phyloP scores from a whole-genome alignment of 1,140 invertebrate genomes.

The Telenomus remus region DNA sequence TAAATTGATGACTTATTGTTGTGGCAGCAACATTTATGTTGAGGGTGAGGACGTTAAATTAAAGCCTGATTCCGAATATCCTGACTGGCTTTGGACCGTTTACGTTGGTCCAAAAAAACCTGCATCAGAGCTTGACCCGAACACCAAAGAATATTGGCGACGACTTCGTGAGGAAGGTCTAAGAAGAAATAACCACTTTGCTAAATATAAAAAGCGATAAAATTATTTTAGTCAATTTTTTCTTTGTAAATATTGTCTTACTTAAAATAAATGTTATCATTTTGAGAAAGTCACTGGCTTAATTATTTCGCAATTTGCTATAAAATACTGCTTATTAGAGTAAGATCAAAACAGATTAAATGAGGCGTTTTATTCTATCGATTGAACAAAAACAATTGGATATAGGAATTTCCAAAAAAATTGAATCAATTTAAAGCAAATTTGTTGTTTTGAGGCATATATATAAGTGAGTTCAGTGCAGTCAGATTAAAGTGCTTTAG shows the following conservation, averaged over 20 bases:
- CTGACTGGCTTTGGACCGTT: constrained; percentile 6
- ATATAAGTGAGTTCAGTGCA: too few species aligned
- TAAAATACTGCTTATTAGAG: too few species aligned
- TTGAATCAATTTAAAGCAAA: too few species aligned
- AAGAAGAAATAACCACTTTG: constrained; percentile 78
- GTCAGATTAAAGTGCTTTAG: too few species aligned
- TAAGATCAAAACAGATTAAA: too few species aligned
- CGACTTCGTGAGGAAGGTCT: constrained; percentile 79
- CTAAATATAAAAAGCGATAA: constrained; percentile 44
- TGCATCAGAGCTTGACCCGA: constrained; percentile 80
- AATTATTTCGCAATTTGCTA: too few species aligned
- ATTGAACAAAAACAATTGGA: too few species aligned
- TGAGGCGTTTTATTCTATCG: too few species aligned
- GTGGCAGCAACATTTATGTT: background rate
- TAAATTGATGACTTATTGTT: constrained; percentile 5
- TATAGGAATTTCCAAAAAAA: too few species aligned
- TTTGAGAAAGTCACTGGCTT: background rate
- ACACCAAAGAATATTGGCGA: constrained; percentile 88
- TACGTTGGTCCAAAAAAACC: background rate
- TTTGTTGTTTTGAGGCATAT: too few species aligned
- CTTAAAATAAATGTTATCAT: background rate
- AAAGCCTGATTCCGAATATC: constrained; percentile 6
- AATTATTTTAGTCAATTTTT: background rate
- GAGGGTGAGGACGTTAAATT: constrained; percentile 5
- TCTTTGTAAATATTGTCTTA: background rate